phyloP scores from a whole-genome alignment of 23 tunicate species.

The Aplidium turbinatum region DNA sequence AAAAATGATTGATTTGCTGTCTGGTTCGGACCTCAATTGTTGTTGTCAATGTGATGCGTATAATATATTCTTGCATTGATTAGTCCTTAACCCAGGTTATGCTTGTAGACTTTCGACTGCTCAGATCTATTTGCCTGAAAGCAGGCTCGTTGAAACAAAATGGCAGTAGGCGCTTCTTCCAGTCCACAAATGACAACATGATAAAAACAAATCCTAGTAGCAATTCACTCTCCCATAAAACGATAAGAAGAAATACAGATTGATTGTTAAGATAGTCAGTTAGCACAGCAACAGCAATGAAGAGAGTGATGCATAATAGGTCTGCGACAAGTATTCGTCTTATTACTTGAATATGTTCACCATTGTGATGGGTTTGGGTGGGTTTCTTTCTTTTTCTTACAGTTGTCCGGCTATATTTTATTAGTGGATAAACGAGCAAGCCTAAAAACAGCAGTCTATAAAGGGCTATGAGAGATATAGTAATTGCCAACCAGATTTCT shows the following conservation, averaged over 20 bases:
- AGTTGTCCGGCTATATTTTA: constrained; percentile 28
- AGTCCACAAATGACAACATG: constrained; percentile 60
- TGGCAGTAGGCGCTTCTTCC: constrained; percentile 52
- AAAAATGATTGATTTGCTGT: no score
- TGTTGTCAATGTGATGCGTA: no score
- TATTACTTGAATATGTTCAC: constrained; percentile 31
- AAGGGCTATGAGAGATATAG: constrained; percentile 31
- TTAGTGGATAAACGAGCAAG: constrained; percentile 48
- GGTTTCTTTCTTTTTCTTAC: no score
- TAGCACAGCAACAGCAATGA: constrained; percentile 37
- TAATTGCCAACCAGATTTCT: constrained; percentile 1
- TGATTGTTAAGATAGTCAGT: constrained; percentile 18
- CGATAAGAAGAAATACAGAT: constrained; percentile 29
- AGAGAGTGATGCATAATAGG: constrained; percentile 48
- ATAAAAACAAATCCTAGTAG: constrained; percentile 48
- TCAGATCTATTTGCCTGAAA: no score
- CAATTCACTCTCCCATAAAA: constrained; percentile 50
- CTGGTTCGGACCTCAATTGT: no score
- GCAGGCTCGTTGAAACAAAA: no score
- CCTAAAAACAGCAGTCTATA: constrained; percentile 50
- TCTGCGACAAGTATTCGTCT: constrained; percentile 50
- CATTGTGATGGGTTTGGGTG: not conserved
- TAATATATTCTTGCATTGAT: no score
- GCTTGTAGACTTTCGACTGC: no score
- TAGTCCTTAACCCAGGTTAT: no score